Base-by-base conservation (phyloP, 2,888 invertebrate species). In the Andrena hattorfiana region DNA sequence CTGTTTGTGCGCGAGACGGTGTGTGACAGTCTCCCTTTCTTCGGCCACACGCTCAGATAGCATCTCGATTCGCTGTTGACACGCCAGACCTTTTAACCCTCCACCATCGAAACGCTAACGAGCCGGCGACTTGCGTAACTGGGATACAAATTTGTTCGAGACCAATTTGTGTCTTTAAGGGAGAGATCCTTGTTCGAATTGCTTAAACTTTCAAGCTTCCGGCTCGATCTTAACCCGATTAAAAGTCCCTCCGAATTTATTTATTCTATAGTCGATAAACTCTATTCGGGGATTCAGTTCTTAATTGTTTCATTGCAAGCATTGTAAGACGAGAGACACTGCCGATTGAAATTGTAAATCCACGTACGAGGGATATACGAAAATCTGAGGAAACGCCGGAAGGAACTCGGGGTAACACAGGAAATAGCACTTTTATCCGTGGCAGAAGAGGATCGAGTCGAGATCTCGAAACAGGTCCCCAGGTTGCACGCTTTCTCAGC, bases 51-150 rank as follows among this genome's bases (percentile, higher is more conserved):
- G 87, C 89, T 87, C 87, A 89, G 90, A 90, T 90, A 89, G 83
- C 90, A 91, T 91, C 89, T 90, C 84, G 88, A 90, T 89, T 89
- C 85, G 81, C 79, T 72, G 84, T 84, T 84, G 73, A 83, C 88
- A 89, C 89, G 89, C 86, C 75, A 87, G 67, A 69, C 23, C 54
- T 76, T 77, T 81, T 84, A 69, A 75, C 74, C 62, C 63, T 54
- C 16, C 20, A 23, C 10, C 30, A n/a, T 23, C 49, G n/a, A 10
- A 6, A 30, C 28, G 35, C 49, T 66, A 13, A n/a, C 66, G 26
- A 49, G 30, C 26, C n/a, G 26, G n/a, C 2, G 1, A 20, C 26
- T 30, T 2, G 48, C 66, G 28, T 30, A 28, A 62, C 32, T 10
- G 10, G 0, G 13, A 7, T 16, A 42, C 16, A 42, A 42, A 42